Evolutionary conservation across 2,797 vertebrate species (phyloP).

Genomic region (Enteromius fasciolatus): DNA sequence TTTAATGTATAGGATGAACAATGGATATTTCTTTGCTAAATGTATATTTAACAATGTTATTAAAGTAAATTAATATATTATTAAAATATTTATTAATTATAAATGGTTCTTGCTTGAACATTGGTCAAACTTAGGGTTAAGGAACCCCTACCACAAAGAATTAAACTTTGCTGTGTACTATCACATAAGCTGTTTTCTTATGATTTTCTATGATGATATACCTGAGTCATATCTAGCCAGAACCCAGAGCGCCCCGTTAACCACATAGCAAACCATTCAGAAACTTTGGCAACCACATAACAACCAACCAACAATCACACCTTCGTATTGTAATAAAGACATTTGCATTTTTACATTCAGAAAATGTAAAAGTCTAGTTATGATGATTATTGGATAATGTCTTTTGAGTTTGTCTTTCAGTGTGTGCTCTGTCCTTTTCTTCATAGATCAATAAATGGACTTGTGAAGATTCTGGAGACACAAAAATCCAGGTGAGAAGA

Average conservation of each 20-base stretch:
- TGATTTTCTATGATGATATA: neutral
- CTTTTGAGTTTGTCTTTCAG: neutral
- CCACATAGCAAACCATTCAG: neutral
- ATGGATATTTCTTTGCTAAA: neutral
- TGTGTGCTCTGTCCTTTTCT: conserved; percentile 44
- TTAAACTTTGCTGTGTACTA: neutral
- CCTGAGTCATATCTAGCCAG: neutral
- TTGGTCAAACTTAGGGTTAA: neutral
- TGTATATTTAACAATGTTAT: neutral
- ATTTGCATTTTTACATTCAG: neutral
- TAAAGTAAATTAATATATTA: neutral
- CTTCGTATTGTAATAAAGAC: neutral
- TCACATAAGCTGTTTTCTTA: neutral
- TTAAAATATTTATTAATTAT: neutral
- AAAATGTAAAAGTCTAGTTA: neutral
- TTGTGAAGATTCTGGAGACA: conserved; percentile 90
- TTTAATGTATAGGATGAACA: neutral
- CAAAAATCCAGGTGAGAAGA: conserved; percentile 87
- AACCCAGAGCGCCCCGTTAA: neutral
- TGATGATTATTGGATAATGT: neutral
- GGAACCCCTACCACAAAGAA: neutral
- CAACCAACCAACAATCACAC: neutral
- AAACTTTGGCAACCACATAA: neutral
- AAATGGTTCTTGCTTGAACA: neutral
- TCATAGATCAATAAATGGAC: conserved; percentile 91